Conservation (phyloP, 2,888 invertebrate genomes). For the Stegana nigrithorax region DNA sequence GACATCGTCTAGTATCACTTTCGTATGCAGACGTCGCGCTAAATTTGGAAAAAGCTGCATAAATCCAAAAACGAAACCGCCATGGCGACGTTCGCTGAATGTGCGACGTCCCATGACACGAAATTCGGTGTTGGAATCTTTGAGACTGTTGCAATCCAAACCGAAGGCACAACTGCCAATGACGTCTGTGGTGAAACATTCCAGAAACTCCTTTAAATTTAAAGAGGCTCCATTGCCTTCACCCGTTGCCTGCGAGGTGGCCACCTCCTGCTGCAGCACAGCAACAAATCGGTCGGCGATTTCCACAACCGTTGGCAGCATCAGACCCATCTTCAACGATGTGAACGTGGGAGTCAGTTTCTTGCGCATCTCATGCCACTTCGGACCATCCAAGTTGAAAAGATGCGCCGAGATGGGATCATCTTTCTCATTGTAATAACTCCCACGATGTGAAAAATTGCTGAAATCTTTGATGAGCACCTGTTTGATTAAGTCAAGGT, state of each 20-base stretch:
- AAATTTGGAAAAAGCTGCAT: constrained; percentile 46
- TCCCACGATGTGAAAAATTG: constrained; percentile 64
- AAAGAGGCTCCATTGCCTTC: too few relatives aligned
- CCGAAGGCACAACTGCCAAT: constrained; percentile 70
- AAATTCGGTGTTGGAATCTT: constrained; percentile 65
- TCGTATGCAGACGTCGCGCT: constrained; percentile 44
- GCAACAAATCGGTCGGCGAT: constrained; percentile 56
- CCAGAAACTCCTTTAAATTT: constrained; percentile 67
- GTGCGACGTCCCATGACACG: constrained; percentile 53
- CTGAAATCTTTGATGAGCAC: constrained; percentile 67
- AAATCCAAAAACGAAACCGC: constrained; percentile 37
- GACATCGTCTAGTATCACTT: constrained; percentile 45
- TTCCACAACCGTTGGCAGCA: constrained; percentile 66
- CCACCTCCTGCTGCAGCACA: constrained; percentile 43
- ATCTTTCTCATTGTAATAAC: constrained; percentile 59
- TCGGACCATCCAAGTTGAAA: constrained; percentile 64
- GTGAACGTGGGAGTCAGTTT: constrained; percentile 70
- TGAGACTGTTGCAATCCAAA: constrained; percentile 68
- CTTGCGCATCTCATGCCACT: constrained; percentile 69
- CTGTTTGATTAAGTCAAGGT: constrained; percentile 62
- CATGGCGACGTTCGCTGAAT: constrained; percentile 44
- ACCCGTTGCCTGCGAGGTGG: not conserved
- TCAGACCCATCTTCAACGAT: constrained; percentile 70
- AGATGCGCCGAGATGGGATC: constrained; percentile 67
- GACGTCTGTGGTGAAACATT: constrained; percentile 70